Conservation (phyloP, 2,888 invertebrate species). For the Sympetrum striolatum region DNA sequence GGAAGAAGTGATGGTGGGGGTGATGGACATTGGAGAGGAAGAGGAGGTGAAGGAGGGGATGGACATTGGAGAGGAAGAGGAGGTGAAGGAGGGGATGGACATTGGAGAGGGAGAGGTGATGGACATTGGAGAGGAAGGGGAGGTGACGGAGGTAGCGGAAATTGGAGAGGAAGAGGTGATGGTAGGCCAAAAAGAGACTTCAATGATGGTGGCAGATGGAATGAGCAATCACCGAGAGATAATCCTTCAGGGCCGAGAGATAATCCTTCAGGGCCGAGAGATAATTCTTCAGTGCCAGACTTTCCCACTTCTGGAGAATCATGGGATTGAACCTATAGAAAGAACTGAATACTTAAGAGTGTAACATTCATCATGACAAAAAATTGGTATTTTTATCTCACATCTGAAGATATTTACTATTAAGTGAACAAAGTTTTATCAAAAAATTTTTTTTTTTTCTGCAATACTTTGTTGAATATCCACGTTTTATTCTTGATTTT, state of each 20-base stretch:
- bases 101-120: neutral
- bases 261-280: neutral
- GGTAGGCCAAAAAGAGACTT: neutral
- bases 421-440: too few relatives aligned
- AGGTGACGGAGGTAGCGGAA: neutral
- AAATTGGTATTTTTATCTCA: too few relatives aligned
- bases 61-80: neutral
- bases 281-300: neutral
- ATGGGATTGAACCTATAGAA: neutral
- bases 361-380: too few relatives aligned
- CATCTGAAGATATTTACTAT: too few relatives aligned
- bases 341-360: too few relatives aligned
- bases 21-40: too few relatives aligned
- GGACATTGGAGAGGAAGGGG: neutral
- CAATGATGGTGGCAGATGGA: neutral
- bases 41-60: neutral
- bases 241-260: neutral
- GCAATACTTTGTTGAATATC: too few relatives aligned
- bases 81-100: too few relatives aligned
- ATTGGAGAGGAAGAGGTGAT: constrained; percentile 3
- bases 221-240: neutral
- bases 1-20: neutral
- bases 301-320: neutral
- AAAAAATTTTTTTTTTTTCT: too few relatives aligned
- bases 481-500: too few relatives aligned